These are phyloP conservation scores for Scotopteryx bipunctaria DNA, from an alignment of 2,888 invertebrate genomes.

Conservation along the genomic window DNA sequence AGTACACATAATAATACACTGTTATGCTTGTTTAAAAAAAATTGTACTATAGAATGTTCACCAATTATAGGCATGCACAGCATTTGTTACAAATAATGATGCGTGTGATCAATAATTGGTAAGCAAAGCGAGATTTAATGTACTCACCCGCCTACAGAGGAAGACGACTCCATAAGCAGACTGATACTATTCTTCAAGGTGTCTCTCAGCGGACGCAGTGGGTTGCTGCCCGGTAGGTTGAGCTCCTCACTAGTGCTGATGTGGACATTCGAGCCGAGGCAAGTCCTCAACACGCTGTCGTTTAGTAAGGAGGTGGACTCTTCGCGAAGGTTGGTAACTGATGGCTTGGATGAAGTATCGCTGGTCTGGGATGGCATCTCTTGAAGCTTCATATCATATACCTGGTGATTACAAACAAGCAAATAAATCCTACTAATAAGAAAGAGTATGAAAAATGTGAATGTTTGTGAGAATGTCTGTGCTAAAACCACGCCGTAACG, in stretches of 20 bases:
- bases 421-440: too few relatives aligned
- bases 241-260: slow-evolving; percentile 71
- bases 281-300: slow-evolving; percentile 59
- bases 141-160: slow-evolving; percentile 57
- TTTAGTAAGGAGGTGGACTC: slow-evolving; percentile 55
- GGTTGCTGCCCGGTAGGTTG: slow-evolving; percentile 63
- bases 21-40: too few relatives aligned
- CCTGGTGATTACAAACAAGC: slow-evolving; percentile 50
- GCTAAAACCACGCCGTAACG: too few relatives aligned
- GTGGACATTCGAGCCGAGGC: slow-evolving; percentile 70
- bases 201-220: slow-evolving; percentile 69
- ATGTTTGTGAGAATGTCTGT: too few relatives aligned
- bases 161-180: slow-evolving; percentile 67
- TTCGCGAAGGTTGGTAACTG: slow-evolving; percentile 38
- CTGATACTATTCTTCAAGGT: slow-evolving; percentile 75
- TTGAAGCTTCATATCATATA: slow-evolving; percentile 70
- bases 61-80: too few relatives aligned
- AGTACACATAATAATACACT: too few relatives aligned
- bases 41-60: too few relatives aligned
- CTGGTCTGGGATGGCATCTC: slow-evolving; percentile 64
- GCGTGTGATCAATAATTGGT: too few relatives aligned
- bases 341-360: slow-evolving; percentile 44
- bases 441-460: too few relatives aligned
- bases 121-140: neutral
- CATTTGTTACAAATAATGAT: too few relatives aligned